Evolutionary conservation across 2,113 vertebrate species (phyloP).

Genomic region (Albula glossodonta): DNA sequence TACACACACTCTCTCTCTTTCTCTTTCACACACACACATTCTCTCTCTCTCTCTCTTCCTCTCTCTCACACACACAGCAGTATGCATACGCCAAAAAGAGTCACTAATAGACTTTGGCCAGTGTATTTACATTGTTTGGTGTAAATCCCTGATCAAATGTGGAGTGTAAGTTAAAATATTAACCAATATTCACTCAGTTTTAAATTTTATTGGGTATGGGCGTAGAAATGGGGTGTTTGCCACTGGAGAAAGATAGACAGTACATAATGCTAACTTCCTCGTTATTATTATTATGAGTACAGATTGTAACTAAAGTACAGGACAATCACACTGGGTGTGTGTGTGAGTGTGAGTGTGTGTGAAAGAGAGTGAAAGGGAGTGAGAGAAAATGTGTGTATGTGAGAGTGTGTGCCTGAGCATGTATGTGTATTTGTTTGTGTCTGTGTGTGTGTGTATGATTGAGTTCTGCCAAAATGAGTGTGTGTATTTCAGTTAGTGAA

Average conservation of each 20-base stretch:
- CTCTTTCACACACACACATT: background rate
- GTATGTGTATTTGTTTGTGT: constrained; percentile 12
- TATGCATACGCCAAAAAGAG: too few species aligned
- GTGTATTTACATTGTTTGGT: background rate
- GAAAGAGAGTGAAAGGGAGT: constrained; percentile 1
- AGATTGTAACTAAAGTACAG: too few species aligned
- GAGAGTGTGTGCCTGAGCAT: background rate
- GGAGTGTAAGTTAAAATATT: background rate
- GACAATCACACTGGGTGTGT: background rate
- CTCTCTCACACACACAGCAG: background rate
- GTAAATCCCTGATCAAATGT: background rate
- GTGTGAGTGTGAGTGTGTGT: background rate
- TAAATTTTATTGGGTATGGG: too few species aligned
- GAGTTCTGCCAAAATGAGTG: background rate
- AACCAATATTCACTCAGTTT: background rate
- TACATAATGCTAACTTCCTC: too few species aligned
- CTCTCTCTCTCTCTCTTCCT: background rate
- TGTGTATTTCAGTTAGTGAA: constrained; percentile 1
- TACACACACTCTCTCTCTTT: background rate
- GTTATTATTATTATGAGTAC: too few species aligned
- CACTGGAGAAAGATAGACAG: too few species aligned
- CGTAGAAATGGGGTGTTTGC: too few species aligned
- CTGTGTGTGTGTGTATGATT: constrained; percentile 12
- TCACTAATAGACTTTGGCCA: too few species aligned
- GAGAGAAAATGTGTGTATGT: background rate